Base-by-base conservation (phyloP, 2,113 vertebrate species). In the Ctenomys sociabilis region DNA sequence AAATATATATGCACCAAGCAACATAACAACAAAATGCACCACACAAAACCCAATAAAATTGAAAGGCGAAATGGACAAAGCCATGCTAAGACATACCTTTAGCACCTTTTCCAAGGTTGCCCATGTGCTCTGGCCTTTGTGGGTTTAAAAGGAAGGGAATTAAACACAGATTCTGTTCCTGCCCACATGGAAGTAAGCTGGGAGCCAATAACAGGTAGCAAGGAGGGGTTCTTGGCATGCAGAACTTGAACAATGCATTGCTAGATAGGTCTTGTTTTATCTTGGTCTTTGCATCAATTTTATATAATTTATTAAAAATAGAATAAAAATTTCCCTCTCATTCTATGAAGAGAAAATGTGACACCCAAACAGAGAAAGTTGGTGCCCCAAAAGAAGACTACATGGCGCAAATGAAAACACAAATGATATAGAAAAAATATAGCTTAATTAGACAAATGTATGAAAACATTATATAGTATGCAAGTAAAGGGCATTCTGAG, bases 131-230 rank as follows among this genome's bases (percentile, higher is more conserved):
- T 83, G 19, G 19, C 30, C 11, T 59, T 83, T 8, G 11, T 66
- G 70, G 90, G 57, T 72, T 68, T 91, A 40, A 91, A 91, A 72
- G 45, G 70, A 83, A 68, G 52, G 35, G 66, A 91, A 57, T 70
- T 7, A 68, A 7, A 68, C 40, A 43, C 1, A 37, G 70, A 43
- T 28, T 82, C 70, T 82, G n/a, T 83, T 83, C 37, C 54, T 72
- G 52, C 13, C 37, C 64, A 45, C 7, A 45, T 43, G 37, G 7
- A 83, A 83, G 66, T 37, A 70, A 80, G 19, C 24, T 52, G 32
- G 75, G 8, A 35, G 49, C 19, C 14, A 32, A 52, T 32, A 21
- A 52, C n/a, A 70, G 64, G 59, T 59, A 84, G 43, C 52, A 49
- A 92, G 85, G 35, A 85, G 49, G 73, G 14, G 49, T 7, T 54